phyloP scores from a whole-genome alignment of 1,140 invertebrate species.

The Phortica variegata region DNA sequence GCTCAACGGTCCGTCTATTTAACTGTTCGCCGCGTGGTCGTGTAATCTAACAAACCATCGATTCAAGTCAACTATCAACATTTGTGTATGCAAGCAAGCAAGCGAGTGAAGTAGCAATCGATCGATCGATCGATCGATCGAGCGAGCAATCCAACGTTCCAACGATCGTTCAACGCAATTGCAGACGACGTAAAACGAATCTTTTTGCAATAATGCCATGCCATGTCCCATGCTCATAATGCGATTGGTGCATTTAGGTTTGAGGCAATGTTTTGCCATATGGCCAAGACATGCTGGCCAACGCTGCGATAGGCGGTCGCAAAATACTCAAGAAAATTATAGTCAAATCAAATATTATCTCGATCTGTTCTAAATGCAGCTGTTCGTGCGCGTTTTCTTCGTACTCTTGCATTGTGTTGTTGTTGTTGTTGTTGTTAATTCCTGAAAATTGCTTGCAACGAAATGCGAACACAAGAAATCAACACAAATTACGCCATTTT shows the following conservation, averaged over 20 bases:
- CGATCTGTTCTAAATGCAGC: too few species aligned
- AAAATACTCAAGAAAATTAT: too few species aligned
- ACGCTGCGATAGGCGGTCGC: constrained; percentile 31
- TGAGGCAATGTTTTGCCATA: neutral
- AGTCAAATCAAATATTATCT: too few species aligned
- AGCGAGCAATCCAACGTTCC: constrained; percentile 3
- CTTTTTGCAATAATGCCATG: neutral
- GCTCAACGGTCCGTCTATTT: neutral
- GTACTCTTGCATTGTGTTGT: too few species aligned
- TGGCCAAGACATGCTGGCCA: too few species aligned
- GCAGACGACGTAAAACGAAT: constrained; percentile 44
- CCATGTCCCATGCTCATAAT: constrained; percentile 45
- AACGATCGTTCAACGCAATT: constrained; percentile 23
- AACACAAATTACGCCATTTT: neutral
- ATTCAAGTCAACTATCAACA: too few species aligned
- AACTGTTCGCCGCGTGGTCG: neutral
- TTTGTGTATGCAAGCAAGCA: too few species aligned
- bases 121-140: constrained; percentile 10
- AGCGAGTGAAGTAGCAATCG: neutral
- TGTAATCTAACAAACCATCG: too few species aligned
- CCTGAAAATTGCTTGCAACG: too few species aligned
- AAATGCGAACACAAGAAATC: too few species aligned
- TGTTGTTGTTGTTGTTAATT: too few species aligned
- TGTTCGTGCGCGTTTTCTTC: too few species aligned
- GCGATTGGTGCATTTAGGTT: constrained; percentile 52